Evolutionary conservation across 35 echinoderm and acorn worm genomes (phyloP), one percentile per base, ranked within the genome.

Genomic region (Hemicentrotus pulcherrimus): DNA sequence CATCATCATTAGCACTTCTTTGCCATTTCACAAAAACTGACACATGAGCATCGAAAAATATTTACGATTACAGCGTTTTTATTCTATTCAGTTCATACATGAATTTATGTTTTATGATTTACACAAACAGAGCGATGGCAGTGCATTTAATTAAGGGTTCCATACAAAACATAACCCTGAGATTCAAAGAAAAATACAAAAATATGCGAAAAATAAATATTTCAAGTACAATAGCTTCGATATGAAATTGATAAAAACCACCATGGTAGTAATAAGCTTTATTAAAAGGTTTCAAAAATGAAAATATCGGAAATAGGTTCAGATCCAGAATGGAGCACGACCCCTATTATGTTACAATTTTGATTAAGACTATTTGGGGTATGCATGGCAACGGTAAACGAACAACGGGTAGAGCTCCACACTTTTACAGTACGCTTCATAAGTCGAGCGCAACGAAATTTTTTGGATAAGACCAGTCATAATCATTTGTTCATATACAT

Each of bases 171-270:
- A 90, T 24, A 90, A 90, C 88, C 88, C 88, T 90, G 88, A 90
- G 88, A 45, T 90, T 90, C 88, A 90, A 90, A 33, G 88, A 90
- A 90, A 90, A 90, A 90, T 90, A 90, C 46, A 90, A 47, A 90
- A 33, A 78, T 78, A 78, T 78, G 65, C 65, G 65, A 78, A 78
- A 59, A 78, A 78, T 78, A 78, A 78, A 78, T 78, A 78, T 78
- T 78, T 78, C 65, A 78, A 78, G 65, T 78, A 78, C 65, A 78
- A 28, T 78, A 78, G 65, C 65, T 78, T 24, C 24, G 65, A 28
- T 78, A 78, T 78, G 24, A 22, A 78, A 22, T 22, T 78, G 24
- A 78, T 22, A 78, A 24, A 24, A n/a, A 6, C 28, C 65, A 28
- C 2, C 19, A 7, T 28, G 65, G 65, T 18, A 59, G 52, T 59